Percentiles rank a stretch among this genome's conserved stretches.
These are phyloP conservation scores for Epizoanthus scotinus DNA, from an alignment of 92 coral and sea anemone genomes.

Conservation along the genomic window DNA sequence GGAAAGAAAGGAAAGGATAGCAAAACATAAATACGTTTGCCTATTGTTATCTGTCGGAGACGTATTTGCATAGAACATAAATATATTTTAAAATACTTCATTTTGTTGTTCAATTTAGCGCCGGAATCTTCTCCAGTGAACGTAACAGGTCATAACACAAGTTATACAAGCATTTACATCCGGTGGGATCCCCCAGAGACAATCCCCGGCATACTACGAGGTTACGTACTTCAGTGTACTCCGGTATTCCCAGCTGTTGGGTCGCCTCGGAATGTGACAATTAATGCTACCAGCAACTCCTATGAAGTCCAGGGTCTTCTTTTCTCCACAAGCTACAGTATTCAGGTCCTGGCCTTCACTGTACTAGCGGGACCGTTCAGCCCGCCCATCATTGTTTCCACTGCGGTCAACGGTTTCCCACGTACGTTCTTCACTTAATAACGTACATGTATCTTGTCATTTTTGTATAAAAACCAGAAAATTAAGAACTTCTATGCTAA, in stretches of 20 bases:
- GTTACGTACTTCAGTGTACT: not conserved
- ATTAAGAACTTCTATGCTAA: no score
- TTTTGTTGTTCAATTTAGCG: not conserved
- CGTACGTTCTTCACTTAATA: not conserved
- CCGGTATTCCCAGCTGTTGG: not conserved
- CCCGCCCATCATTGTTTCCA: constrained; percentile 6
- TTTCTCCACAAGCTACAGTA: not conserved
- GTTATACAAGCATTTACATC: constrained; percentile 1
- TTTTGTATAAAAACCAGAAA: no score
- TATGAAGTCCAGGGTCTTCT: not conserved
- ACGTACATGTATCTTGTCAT: no score
- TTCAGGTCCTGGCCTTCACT: constrained; percentile 12
- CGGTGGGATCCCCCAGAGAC: constrained; percentile 4
- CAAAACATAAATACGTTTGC: no score
- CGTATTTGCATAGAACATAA: no score
- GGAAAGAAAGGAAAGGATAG: not conserved
- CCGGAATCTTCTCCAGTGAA: constrained; percentile 5
- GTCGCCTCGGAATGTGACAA: constrained; percentile 6
- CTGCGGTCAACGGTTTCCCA: not conserved
- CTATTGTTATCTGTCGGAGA: no score
- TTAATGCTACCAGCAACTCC: not conserved
- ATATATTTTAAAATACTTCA: no score
- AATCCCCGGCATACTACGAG: constrained; percentile 5
- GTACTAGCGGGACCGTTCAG: not conserved
- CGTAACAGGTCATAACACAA: constrained; percentile 3